Percentiles rank a stretch among this genome's conserved stretches.
Evolutionary conservation across 1,140 invertebrate genomes (phyloP).

Genomic region (Capitella teleta): DNA sequence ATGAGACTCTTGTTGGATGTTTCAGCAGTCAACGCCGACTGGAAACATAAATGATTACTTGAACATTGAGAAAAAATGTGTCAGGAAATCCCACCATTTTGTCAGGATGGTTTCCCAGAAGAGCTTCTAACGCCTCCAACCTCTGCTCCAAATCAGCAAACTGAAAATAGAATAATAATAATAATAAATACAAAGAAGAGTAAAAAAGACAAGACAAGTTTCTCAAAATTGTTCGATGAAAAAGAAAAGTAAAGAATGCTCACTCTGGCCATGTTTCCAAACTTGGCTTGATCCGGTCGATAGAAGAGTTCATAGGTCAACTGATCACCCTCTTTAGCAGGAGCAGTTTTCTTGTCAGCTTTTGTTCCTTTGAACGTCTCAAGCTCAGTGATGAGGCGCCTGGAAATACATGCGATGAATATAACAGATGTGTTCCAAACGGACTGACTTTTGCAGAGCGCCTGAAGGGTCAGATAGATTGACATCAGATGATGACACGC

Average conservation of each 20-base stretch:
- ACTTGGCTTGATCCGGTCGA: slow-evolving; percentile 52
- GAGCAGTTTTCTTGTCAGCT: slow-evolving; percentile 15
- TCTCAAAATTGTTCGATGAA: background rate
- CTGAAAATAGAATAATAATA: slow-evolving; percentile 23
- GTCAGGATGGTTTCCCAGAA: slow-evolving; percentile 51
- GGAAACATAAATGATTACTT: slow-evolving; percentile 10
- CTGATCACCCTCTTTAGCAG: slow-evolving; percentile 18
- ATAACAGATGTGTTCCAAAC: no score
- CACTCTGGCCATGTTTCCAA: slow-evolving; percentile 59
- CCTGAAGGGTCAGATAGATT: slow-evolving; percentile 52
- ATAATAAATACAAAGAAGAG: no score
- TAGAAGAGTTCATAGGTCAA: slow-evolving; percentile 53
- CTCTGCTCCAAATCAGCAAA: slow-evolving; percentile 41
- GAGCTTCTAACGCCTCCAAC: slow-evolving; percentile 61
- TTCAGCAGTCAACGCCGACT: slow-evolving; percentile 28
- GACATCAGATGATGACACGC: slow-evolving; percentile 45
- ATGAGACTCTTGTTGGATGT: slow-evolving; percentile 23
- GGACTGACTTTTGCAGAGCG: slow-evolving; percentile 47
- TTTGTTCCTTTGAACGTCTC: slow-evolving; percentile 15
- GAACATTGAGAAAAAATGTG: no score
- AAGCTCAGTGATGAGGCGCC: slow-evolving; percentile 20
- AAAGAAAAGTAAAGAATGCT: no score
- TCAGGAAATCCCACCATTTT: slow-evolving; percentile 28
- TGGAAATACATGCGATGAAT: slow-evolving; percentile 6
- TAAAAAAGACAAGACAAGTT: no score